Evolutionary conservation across 2,797 vertebrate species (phyloP).

Genomic region (Propithecus perrieri): DNA sequence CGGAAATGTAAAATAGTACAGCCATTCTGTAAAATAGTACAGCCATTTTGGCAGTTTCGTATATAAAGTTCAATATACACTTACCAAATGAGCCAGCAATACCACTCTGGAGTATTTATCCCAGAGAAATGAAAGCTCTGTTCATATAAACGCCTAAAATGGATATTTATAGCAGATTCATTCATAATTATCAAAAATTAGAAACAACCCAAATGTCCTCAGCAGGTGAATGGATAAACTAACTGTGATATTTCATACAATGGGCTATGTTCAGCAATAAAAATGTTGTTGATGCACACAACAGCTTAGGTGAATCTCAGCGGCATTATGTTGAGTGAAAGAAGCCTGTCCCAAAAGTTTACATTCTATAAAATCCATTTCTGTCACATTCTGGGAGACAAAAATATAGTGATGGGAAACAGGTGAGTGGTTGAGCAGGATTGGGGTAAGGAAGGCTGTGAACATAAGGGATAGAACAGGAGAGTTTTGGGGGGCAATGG

Average conservation of each 20-base stretch:
- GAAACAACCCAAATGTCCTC: background rate
- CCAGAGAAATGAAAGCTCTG: background rate
- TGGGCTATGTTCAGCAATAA: background rate
- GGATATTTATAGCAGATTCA: background rate
- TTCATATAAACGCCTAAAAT: background rate
- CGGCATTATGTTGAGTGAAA: background rate
- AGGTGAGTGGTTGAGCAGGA: background rate
- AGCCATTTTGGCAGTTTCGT: background rate
- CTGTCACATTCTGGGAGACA: background rate
- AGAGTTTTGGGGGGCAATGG: fast-evolving
- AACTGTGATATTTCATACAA: background rate
- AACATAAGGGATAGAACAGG: background rate
- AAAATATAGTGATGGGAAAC: background rate
- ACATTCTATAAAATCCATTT: background rate
- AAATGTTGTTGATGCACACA: background rate
- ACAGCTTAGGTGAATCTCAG: background rate
- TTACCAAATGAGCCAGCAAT: background rate
- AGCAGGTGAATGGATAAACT: background rate
- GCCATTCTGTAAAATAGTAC: too few species aligned
- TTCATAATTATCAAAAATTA: background rate
- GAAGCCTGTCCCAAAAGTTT: background rate
- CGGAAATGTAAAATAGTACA: background rate
- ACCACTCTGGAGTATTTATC: background rate
- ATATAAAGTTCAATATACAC: background rate
- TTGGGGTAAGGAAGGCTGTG: background rate